A percentile compares a stretch with the other conserved stretches of the same genome.
These are phyloP conservation scores for Nomada fucata DNA, from an alignment of 2,888 invertebrate genomes.

Conservation along the genomic window DNA sequence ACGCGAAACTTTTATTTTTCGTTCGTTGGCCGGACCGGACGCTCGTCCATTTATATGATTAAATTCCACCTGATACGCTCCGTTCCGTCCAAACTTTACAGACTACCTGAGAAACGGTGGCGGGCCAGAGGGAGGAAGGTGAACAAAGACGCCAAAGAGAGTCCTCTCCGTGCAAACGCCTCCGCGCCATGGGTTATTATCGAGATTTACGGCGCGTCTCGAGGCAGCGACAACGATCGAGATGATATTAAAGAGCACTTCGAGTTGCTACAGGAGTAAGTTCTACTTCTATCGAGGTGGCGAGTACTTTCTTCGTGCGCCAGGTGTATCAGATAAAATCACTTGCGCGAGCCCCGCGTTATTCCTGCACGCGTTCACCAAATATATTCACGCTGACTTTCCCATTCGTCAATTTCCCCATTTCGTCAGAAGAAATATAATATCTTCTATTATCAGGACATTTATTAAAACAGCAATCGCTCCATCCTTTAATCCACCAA, in stretches of 20 bases:
- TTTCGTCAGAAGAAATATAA: not conserved
- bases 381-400: no score
- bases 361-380: no score
- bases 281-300: not conserved
- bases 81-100: conserved; percentile 73
- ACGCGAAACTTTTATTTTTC: conserved; percentile 72
- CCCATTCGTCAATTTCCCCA: no score
- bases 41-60: conserved; percentile 78
- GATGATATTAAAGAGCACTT: conserved; percentile 12
- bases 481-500: not conserved
- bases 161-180: not conserved
- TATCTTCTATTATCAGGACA: not conserved
- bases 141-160: conserved; percentile 41
- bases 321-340: not conserved
- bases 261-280: not conserved
- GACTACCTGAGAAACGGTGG: conserved; percentile 68
- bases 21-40: conserved; percentile 58
- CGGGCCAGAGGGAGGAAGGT: not conserved
- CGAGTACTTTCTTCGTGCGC: not conserved
- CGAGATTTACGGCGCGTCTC: conserved; percentile 19
- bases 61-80: conserved; percentile 76
- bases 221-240: conserved; percentile 9
- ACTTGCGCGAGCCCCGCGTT: not conserved
- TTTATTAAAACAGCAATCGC: no score
- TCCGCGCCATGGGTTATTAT: conserved; percentile 31